These are phyloP conservation scores for Pseudorhombus dupliciocellatus DNA, from an alignment of 2,113 vertebrate genomes.

Conservation along the genomic window DNA sequence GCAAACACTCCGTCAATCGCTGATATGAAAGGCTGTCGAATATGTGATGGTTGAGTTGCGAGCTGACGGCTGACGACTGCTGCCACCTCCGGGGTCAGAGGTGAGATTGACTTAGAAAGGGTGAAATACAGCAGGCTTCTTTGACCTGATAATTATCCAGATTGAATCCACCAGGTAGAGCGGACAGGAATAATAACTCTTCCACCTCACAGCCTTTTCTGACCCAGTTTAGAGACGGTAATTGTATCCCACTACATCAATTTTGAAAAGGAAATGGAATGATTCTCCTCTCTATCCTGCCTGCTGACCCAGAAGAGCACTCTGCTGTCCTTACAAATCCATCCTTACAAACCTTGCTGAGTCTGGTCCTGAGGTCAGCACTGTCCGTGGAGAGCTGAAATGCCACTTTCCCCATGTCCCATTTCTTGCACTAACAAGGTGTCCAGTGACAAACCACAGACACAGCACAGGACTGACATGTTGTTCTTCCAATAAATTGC, in stretches of 20 bases:
- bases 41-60: slow-evolving; percentile 60
- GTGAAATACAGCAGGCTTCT: slow-evolving; percentile 54
- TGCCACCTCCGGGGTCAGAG: slow-evolving; percentile 72
- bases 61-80: slow-evolving; percentile 56
- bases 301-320: slow-evolving; percentile 41
- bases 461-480: neutral
- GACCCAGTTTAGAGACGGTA: slow-evolving; percentile 52
- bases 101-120: slow-evolving; percentile 62
- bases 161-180: slow-evolving; percentile 73
- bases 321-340: slow-evolving; percentile 43
- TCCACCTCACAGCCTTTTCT: slow-evolving; percentile 33
- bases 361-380: slow-evolving; percentile 31
- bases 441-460: slow-evolving; percentile 2
- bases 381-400: slow-evolving; percentile 38
- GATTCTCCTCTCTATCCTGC: slow-evolving; percentile 50
- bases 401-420: slow-evolving; percentile 41
- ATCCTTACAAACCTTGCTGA: slow-evolving; percentile 22
- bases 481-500: slow-evolving; percentile 25
- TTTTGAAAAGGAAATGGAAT: slow-evolving; percentile 62
- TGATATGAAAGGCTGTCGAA: slow-evolving; percentile 74
- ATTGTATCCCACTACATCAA: slow-evolving; percentile 49
- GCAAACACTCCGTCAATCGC: slow-evolving; percentile 71
- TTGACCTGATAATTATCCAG: slow-evolving; percentile 69
- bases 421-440: slow-evolving; percentile 33
- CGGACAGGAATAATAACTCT: slow-evolving; percentile 43